Evolutionary conservation across 2,888 invertebrate genomes (phyloP).

Genomic region (Hydrotaea diabolus): DNA sequence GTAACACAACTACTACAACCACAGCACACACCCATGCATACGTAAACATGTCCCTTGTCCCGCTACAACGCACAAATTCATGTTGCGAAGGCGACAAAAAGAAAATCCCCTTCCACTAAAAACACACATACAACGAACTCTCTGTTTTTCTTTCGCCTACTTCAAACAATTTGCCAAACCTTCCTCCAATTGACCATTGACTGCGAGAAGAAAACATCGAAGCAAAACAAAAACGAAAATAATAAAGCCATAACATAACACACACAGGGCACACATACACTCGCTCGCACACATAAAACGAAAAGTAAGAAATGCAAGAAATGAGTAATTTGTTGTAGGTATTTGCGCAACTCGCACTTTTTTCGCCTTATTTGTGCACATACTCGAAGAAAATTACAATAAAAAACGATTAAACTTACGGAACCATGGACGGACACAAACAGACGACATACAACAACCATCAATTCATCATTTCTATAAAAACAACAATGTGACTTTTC

Average conservation of each 20-base stretch:
- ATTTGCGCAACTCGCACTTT: constrained; percentile 72
- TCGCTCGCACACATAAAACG: neutral
- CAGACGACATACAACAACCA: constrained; percentile 24
- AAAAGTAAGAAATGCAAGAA: constrained; percentile 64
- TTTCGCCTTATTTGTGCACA: constrained; percentile 71
- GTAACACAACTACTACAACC: neutral
- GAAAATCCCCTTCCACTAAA: constrained; percentile 24
- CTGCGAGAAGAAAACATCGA: constrained; percentile 29
- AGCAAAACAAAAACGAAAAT: constrained; percentile 60
- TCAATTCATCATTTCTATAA: constrained; percentile 40
- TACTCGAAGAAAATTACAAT: constrained; percentile 58
- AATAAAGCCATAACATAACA: constrained; percentile 43
- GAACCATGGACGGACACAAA: neutral
- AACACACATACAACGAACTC: constrained; percentile 20
- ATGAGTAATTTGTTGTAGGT: constrained; percentile 70
- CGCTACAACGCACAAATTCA: no score
- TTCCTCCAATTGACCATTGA: constrained; percentile 16
- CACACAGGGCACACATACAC: constrained; percentile 2
- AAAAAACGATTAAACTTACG: constrained; percentile 53
- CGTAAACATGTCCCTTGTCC: no score
- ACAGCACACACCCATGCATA: neutral
- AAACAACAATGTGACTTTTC: constrained; percentile 35
- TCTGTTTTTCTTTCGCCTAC: neutral
- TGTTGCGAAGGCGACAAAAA: constrained; percentile 9
- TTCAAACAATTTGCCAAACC: constrained; percentile 25